phyloP scores from a whole-genome alignment of 2,797 vertebrate genomes.

The Rhynchonycteris naso region DNA sequence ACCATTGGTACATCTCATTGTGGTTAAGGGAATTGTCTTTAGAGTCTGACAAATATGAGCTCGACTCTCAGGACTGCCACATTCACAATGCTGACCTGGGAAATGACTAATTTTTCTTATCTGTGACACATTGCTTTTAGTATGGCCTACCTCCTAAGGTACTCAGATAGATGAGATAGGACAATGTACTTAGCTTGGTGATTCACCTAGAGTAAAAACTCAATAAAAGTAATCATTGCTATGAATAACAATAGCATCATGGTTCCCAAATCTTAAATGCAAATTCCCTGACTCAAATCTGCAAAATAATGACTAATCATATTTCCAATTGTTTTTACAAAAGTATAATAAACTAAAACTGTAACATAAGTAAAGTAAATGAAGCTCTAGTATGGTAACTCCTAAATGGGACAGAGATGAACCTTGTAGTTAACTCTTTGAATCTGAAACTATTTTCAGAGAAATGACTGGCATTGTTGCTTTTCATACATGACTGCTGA shows the following conservation, averaged over 20 bases:
- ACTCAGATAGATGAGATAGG: conserved; percentile 3
- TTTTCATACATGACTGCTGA: not conserved
- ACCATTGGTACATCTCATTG: not conserved
- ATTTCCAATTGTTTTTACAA: conserved; percentile 42
- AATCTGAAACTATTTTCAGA: conserved; percentile 31
- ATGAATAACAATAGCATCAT: not conserved
- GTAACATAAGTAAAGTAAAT: not conserved
- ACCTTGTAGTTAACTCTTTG: not conserved
- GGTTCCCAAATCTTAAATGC: conserved; percentile 26
- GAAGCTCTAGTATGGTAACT: not conserved
- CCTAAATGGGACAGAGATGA: not conserved
- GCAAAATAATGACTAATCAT: conserved; percentile 3
- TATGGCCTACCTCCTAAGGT: not conserved
- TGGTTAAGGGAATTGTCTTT: not conserved
- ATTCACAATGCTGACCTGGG: not conserved
- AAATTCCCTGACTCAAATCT: conserved; percentile 30
- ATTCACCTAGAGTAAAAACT: conserved; percentile 8
- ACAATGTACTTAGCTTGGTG: not conserved
- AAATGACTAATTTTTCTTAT: conserved; percentile 11
- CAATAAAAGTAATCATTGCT: conserved; percentile 25
- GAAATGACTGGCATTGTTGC: not conserved
- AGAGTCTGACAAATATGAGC: not conserved
- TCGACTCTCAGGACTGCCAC: not conserved
- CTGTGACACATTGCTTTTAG: conserved; percentile 3
- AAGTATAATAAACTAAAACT: conserved; percentile 4